Evolutionary conservation across 2,888 invertebrate genomes (phyloP).

Genomic region (Drosophila cyrtoloma): DNA sequence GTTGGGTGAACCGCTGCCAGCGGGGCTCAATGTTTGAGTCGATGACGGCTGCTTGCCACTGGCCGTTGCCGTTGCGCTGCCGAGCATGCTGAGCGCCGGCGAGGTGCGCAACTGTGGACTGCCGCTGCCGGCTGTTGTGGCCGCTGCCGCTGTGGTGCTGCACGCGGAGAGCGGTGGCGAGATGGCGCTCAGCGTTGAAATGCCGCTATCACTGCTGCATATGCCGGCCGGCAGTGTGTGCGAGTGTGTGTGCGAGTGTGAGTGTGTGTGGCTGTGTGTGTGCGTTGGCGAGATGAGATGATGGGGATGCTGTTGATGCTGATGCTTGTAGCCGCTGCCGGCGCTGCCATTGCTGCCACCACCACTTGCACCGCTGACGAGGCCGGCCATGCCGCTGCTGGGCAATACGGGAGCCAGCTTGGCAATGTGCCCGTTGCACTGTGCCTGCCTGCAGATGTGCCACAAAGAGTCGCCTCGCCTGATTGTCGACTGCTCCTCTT

Average conservation of each 20-base stretch:
- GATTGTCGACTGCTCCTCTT: slow-evolving; percentile 16
- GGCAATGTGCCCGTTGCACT: slow-evolving; percentile 39
- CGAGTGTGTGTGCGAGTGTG: slow-evolving; percentile 34
- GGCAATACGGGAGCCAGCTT: slow-evolving; percentile 85
- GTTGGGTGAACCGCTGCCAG: slow-evolving; percentile 62
- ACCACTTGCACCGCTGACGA: slow-evolving; percentile 61
- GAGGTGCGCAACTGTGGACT: slow-evolving; percentile 77
- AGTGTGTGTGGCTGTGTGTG: slow-evolving; percentile 37
- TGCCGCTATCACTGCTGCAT: slow-evolving; percentile 82
- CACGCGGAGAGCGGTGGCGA: slow-evolving; percentile 77
- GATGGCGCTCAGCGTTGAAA: slow-evolving; percentile 81
- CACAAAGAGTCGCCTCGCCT: slow-evolving; percentile 25
- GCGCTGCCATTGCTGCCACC: slow-evolving; percentile 31
- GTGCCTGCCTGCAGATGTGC: slow-evolving; percentile 15
- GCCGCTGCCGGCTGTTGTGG: slow-evolving; percentile 60
- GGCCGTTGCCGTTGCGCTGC: slow-evolving; percentile 67
- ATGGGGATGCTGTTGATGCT: slow-evolving; percentile 48
- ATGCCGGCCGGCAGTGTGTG: slow-evolving; percentile 73
- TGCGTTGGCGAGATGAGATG: slow-evolving; percentile 80
- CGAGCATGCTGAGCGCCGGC: slow-evolving; percentile 76
- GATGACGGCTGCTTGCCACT: slow-evolving; percentile 65
- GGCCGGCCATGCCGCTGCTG: slow-evolving; percentile 79
- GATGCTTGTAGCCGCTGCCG: slow-evolving; percentile 50
- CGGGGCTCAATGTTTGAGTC: slow-evolving; percentile 74
- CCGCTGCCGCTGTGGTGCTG: slow-evolving; percentile 42